Percentiles rank a stretch among this genome's conserved stretches.
Conservation (phyloP, 1,140 invertebrate genomes). For the Pollicipes pollicipes region DNA sequence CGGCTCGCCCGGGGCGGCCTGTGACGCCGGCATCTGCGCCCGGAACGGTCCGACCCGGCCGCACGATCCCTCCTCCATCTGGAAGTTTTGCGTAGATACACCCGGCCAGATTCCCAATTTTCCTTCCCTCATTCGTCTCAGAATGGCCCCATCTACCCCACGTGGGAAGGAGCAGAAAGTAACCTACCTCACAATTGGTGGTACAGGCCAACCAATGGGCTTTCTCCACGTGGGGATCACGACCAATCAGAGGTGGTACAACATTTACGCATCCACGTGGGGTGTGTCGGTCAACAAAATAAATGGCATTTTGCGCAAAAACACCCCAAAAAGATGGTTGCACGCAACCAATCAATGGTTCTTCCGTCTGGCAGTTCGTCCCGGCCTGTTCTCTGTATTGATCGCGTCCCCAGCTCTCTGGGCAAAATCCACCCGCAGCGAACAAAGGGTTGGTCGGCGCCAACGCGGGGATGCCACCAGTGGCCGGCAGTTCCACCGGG, state of each 20-base stretch:
- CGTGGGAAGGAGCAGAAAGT: too few species aligned
- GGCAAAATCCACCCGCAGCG: too few species aligned
- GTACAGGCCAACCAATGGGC: neutral
- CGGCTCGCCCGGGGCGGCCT: neutral
- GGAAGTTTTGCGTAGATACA: neutral
- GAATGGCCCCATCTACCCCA: neutral
- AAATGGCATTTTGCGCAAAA: neutral
- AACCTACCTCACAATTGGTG: too few species aligned
- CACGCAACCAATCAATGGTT: neutral
- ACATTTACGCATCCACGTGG: neutral
- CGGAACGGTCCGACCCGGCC: neutral
- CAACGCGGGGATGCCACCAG: neutral
- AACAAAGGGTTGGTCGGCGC: neutral
- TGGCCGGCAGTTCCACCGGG: neutral
- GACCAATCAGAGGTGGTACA: neutral
- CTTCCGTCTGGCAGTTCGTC: neutral
- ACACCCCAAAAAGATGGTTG: slow-evolving; percentile 1
- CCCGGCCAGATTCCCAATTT: neutral
- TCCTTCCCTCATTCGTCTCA: neutral
- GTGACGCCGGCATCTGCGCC: neutral
- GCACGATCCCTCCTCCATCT: neutral
- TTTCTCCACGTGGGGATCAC: neutral
- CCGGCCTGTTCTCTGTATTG: neutral
- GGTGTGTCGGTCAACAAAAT: neutral
- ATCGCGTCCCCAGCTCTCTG: neutral